phyloP scores from a whole-genome alignment of 37 sponge, comb jelly and placozoan genomes.

The Chondrosia reniformis region DNA sequence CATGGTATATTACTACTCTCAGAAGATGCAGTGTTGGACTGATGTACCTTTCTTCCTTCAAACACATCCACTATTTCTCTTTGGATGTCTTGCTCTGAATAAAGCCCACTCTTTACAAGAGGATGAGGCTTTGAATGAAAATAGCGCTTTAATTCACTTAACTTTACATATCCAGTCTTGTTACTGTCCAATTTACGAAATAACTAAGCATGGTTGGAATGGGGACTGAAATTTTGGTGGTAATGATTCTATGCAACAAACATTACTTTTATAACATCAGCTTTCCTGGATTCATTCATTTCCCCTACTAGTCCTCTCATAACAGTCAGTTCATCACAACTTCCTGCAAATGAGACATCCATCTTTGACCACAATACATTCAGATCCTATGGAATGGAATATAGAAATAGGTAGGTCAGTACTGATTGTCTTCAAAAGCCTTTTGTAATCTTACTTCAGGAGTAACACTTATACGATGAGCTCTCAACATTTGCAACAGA shows the following conservation, averaged over 20 bases:
- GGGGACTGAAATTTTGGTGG: too few relatives aligned
- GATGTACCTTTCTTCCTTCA: not conserved
- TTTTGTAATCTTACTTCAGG: slow-evolving; percentile 44
- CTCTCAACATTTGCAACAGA: slow-evolving; percentile 32
- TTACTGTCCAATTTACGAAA: slow-evolving; percentile 45
- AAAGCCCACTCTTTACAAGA: slow-evolving; percentile 19
- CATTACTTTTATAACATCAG: slow-evolving; percentile 44
- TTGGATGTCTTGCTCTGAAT: not conserved
- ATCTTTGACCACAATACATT: slow-evolving; percentile 2
- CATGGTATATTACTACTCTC: not conserved
- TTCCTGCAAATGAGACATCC: not conserved
- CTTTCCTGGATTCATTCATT: slow-evolving; percentile 46
- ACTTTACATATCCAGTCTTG: slow-evolving; percentile 27
- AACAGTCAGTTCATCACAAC: not conserved
- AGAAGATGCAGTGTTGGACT: not conserved
- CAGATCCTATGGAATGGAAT: not conserved
- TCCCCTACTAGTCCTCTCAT: slow-evolving; percentile 37
- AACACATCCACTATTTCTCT: not conserved
- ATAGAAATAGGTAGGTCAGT: too few relatives aligned
- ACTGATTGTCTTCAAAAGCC: too few relatives aligned
- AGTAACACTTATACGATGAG: slow-evolving; percentile 50
- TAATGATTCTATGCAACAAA: too few relatives aligned
- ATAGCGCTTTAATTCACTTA: slow-evolving; percentile 25
- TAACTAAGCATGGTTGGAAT: slow-evolving; percentile 22
- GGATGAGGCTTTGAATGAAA: slow-evolving; percentile 31